phyloP scores from a whole-genome alignment of 1,140 invertebrate species.

The Triops cancriformis region DNA sequence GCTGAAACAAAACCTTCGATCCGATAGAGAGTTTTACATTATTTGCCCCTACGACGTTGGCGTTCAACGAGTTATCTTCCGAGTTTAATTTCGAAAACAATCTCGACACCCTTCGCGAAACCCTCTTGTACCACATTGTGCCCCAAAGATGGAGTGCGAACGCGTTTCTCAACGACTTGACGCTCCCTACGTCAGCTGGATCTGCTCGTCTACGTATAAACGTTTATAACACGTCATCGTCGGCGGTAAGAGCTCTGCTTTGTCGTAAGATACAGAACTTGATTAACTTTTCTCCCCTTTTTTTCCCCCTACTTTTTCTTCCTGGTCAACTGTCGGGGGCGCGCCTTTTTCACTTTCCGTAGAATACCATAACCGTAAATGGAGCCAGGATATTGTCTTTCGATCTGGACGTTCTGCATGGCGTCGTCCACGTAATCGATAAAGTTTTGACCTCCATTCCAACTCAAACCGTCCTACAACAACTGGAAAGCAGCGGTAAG shows the following conservation, averaged over 20 bases:
- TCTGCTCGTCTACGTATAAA: constrained; percentile 22
- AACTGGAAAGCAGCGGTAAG: constrained; percentile 25
- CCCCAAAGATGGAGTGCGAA: not conserved
- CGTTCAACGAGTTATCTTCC: constrained; percentile 19
- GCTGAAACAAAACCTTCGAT: not conserved
- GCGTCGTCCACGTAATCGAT: constrained; percentile 28
- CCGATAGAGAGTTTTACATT: constrained; percentile 20
- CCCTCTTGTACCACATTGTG: constrained; percentile 20
- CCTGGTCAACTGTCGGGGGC: not conserved
- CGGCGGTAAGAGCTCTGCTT: not conserved
- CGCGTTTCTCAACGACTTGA: constrained; percentile 21
- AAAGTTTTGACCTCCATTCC: constrained; percentile 23
- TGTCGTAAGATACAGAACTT: constrained; percentile 1
- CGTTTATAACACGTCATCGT: constrained; percentile 22
- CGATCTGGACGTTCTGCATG: constrained; percentile 26
- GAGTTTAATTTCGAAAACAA: not conserved
- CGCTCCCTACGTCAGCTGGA: constrained; percentile 19
- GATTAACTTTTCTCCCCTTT: not conserved
- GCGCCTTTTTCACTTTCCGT: too few species aligned
- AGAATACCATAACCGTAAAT: constrained; percentile 25
- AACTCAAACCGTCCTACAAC: constrained; percentile 25
- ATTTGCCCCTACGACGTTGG: constrained; percentile 19
- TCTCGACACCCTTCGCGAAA: constrained; percentile 15
- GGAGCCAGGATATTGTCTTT: constrained; percentile 23
- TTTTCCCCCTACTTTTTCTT: not conserved